Conservation (phyloP, 2,888 invertebrate genomes). For the Lasioglossum villosulum region DNA sequence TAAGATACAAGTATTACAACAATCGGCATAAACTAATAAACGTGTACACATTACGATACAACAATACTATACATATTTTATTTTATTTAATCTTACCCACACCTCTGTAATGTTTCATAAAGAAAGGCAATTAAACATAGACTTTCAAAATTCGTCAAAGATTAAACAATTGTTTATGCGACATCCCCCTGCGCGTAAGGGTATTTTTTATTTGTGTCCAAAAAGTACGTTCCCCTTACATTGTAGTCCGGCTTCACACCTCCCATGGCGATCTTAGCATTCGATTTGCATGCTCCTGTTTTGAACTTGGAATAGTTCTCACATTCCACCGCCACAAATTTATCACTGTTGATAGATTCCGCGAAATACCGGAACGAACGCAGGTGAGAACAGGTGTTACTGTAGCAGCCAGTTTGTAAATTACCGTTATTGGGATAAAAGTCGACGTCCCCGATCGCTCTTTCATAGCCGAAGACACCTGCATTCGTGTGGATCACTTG, state of each 20-base stretch:
- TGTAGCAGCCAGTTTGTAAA: not conserved
- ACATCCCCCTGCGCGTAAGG: not conserved
- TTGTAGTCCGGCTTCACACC: not conserved
- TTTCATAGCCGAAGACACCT: not conserved
- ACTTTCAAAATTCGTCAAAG: not conserved
- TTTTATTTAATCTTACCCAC: too few species aligned
- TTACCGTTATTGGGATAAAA: not conserved
- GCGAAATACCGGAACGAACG: not conserved
- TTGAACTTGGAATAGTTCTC: not conserved
- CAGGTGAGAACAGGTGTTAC: not conserved
- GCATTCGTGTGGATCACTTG: constrained; percentile 83
- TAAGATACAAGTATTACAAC: too few species aligned
- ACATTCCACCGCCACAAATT: not conserved
- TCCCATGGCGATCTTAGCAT: not conserved
- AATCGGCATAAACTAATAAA: too few species aligned
- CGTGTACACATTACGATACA: too few species aligned
- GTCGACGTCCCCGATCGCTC: not conserved
- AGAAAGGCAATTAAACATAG: not conserved
- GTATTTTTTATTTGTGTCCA: not conserved
- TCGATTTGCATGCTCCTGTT: not conserved
- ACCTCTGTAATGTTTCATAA: too few species aligned
- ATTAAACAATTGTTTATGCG: not conserved
- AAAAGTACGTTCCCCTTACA: not conserved
- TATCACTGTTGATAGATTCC: not conserved
- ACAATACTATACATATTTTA: too few species aligned